Evolutionary conservation across 1,140 invertebrate genomes (phyloP).

Genomic region (Manduca sexta): DNA sequence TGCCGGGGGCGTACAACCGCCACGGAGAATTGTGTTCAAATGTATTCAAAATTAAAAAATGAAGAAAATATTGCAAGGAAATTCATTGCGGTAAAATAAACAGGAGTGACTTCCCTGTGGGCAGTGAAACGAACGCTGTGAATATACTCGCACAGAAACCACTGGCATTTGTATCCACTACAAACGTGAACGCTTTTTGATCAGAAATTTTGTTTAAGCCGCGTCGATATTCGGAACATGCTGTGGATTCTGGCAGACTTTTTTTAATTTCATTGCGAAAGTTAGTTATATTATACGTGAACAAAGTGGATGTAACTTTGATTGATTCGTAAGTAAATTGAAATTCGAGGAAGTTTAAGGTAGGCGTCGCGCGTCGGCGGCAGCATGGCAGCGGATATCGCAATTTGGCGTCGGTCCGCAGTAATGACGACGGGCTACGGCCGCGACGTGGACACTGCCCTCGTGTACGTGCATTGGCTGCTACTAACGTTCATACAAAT

Average conservation of each 20-base stretch:
- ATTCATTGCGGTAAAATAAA: conserved; percentile 71
- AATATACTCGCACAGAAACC: background rate
- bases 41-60: conserved; percentile 71
- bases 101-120: conserved; percentile 54
- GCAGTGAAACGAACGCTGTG: conserved; percentile 10
- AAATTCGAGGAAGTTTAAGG: no score
- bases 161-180: background rate
- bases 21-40: conserved; percentile 67
- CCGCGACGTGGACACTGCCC: conserved; percentile 28
- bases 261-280: no score
- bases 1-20: conserved; percentile 65
- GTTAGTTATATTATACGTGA: no score
- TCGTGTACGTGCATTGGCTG: conserved; percentile 42
- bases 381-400: conserved; percentile 56
- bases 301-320: no score
- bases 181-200: background rate
- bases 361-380: no score
- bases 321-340: background rate
- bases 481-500: conserved; percentile 8
- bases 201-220: background rate
- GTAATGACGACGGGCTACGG: conserved; percentile 44
- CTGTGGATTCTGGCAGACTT: no score
- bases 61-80: conserved; percentile 64
- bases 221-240: background rate
- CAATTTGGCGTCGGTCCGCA: conserved; percentile 56